Conservation (phyloP, 2,797 vertebrate species). For the Podarcis siculus region DNA sequence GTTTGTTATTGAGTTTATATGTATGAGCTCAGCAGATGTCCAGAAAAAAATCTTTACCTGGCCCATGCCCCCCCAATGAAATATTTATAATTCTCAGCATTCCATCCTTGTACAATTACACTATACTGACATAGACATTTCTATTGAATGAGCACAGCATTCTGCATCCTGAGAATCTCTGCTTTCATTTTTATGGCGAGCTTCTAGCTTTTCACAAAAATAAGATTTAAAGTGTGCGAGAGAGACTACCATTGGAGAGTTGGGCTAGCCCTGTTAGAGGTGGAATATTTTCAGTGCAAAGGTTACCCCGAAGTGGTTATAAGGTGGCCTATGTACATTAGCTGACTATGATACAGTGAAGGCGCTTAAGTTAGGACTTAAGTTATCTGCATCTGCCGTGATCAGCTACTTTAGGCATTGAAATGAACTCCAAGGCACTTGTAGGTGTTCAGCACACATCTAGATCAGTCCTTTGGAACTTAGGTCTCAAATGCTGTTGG, state of each 20-base stretch:
- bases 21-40: neutral
- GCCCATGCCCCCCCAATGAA: neutral
- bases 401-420: neutral
- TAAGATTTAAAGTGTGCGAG: neutral
- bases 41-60: neutral
- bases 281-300: neutral
- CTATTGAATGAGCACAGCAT: neutral
- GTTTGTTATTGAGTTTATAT: neutral
- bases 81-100: neutral
- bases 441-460: no score
- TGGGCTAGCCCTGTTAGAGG: no score
- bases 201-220: neutral
- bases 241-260: neutral
- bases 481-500: no score
- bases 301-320: neutral
- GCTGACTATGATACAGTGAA: neutral
- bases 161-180: neutral
- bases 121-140: neutral
- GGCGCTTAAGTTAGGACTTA: neutral
- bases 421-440: neutral
- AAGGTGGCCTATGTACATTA: neutral
- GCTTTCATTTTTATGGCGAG: neutral
- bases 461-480: no score
- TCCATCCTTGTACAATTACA: neutral
- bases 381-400: neutral